These are phyloP conservation scores for Epizoanthus scotinus DNA, from an alignment of 92 coral and sea anemone genomes.

Conservation along the genomic window DNA sequence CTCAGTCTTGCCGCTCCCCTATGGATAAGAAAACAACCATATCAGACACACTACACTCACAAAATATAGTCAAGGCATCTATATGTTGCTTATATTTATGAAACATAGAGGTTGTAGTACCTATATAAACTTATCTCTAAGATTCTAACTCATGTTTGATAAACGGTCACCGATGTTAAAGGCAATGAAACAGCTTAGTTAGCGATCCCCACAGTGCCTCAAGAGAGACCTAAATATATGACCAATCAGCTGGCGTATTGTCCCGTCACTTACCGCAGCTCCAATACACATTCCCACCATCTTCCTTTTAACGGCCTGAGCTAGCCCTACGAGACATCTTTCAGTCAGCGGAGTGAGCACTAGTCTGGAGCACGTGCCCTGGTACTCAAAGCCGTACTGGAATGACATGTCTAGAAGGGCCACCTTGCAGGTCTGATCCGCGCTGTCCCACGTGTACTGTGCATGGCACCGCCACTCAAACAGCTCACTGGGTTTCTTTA, in stretches of 20 bases:
- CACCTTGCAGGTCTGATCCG: constrained; percentile 64
- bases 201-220: too few species aligned
- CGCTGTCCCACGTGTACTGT: constrained; percentile 79
- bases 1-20: constrained; percentile 91
- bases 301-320: constrained; percentile 79
- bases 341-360: constrained; percentile 94
- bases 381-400: constrained; percentile 96
- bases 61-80: neutral
- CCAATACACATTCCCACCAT: constrained; percentile 92
- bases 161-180: neutral
- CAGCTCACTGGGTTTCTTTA: constrained; percentile 58
- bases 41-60: neutral
- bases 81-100: neutral
- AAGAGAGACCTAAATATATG: too few species aligned
- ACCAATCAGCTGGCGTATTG: too few species aligned
- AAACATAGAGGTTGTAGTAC: neutral
- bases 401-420: constrained; percentile 72
- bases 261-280: constrained; percentile 67
- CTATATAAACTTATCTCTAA: neutral
- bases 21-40: neutral
- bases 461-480: constrained; percentile 92
- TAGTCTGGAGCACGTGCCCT: constrained; percentile 88
- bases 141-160: too few species aligned
- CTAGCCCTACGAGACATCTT: constrained; percentile 90
- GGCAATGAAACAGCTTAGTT: too few species aligned